Base-by-base conservation (phyloP, 2,113 vertebrate species). In the Plectropomus leopardus region DNA sequence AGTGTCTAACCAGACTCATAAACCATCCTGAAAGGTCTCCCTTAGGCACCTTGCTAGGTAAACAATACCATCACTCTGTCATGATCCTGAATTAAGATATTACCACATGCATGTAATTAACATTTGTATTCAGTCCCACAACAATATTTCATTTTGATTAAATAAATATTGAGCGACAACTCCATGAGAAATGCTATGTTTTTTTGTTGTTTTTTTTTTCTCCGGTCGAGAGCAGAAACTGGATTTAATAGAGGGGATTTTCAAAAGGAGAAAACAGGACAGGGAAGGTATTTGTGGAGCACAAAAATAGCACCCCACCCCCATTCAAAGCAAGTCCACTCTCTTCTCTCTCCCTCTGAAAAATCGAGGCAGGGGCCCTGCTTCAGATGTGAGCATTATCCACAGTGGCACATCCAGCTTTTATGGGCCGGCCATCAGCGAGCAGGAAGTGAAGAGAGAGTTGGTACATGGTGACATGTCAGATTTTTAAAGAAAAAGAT, bases 61-160 rank as follows among this genome's bases (percentile, higher is more conserved):
- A 92, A 93, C 85, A 93, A 92, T 78, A 64, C 86, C 84, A 87
- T 91, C 86, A 74, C 83, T 92, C 87, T 84, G 86, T 79, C 89
- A 76, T 69, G 69, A 83, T 87, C 40, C 54, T 61, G 63, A 91
- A 91, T 92, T 85, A 90, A 92, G 82, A 89, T 86, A 90, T 93
- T 83, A 88, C 90, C 82, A 81, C 83, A 86, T 50, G 82, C 91
- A 91, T 90, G 83, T 80, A 78, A 91, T 93, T 92, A 91, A 89
- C 90, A 92, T 90, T 90, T 90, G 77, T 82, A 77, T 84, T 77
- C 60, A 54, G 60, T 48, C 78, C 24, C 53, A 57, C 17, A 44
- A 80, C 77, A 45, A 86, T 91, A 60, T 76, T 86, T 91, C 75
- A 87, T 88, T n/a, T 67, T 85, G 86, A 91, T 88, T 70, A 86